These are phyloP conservation scores for Leptura quadrifasciata DNA, from an alignment of 2,888 invertebrate genomes.

Conservation along the genomic window DNA sequence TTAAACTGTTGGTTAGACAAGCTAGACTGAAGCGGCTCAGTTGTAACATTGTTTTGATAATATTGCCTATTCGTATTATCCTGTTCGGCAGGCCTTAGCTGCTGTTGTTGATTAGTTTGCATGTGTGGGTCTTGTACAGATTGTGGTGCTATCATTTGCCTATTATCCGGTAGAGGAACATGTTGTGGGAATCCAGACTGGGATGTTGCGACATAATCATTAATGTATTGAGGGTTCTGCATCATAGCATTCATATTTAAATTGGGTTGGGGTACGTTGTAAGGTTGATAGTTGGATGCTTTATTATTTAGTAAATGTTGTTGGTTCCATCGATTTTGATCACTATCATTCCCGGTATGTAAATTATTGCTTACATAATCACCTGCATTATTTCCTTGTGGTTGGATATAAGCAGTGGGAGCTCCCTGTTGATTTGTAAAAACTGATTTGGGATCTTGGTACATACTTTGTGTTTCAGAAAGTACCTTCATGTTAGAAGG, in stretches of 20 bases:
- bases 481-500: not conserved
- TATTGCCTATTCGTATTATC: not conserved
- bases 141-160: not conserved
- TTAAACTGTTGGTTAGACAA: not conserved
- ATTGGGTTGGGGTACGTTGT: not conserved
- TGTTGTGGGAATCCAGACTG: not conserved
- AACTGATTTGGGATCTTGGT: constrained; percentile 5
- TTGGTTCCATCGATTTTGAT: not conserved
- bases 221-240: not conserved
- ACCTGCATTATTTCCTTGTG: constrained; percentile 2
- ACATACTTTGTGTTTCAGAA: not conserved
- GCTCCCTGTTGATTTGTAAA: not conserved
- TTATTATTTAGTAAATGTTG: not conserved
- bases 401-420: not conserved
- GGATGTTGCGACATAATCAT: not conserved
- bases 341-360: not conserved
- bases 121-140: not conserved
- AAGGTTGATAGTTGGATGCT: not conserved
- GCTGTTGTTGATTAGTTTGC: not conserved
- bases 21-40: constrained; percentile 12
- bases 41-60: not conserved
- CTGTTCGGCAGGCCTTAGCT: not conserved
- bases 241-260: not conserved
- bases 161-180: not conserved
- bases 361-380: not conserved